Evolutionary conservation across 2,797 vertebrate genomes (phyloP).

Genomic region (Peromyscus aztecus): DNA sequence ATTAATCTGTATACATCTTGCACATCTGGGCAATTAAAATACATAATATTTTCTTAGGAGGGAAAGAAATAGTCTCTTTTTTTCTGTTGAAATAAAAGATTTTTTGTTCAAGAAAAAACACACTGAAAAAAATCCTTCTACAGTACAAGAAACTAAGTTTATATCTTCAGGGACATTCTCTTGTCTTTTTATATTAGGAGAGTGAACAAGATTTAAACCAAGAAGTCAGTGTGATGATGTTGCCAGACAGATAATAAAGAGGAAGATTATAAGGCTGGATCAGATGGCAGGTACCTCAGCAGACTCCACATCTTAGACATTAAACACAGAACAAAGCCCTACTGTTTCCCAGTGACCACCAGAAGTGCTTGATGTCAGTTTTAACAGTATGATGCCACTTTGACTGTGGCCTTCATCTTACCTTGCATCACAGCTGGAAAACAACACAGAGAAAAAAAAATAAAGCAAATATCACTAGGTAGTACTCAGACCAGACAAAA

Average conservation of each 20-base stretch:
- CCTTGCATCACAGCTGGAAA: constrained; percentile 58
- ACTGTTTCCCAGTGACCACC: constrained; percentile 65
- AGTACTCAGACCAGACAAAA: background rate
- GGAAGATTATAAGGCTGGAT: constrained; percentile 46
- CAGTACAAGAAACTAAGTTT: constrained; percentile 67
- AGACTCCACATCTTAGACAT: constrained; percentile 51
- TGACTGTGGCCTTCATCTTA: constrained; percentile 49
- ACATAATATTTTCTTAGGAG: constrained; percentile 77
- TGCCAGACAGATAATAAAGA: constrained; percentile 72
- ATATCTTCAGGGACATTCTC: constrained; percentile 53
- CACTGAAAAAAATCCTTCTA: constrained; percentile 66
- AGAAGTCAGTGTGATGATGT: constrained; percentile 71
- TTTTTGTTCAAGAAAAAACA: constrained; percentile 69
- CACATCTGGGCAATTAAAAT: constrained; percentile 80
- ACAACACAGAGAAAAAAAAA: constrained; percentile 43
- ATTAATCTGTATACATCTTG: constrained; percentile 62
- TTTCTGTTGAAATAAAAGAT: constrained; percentile 69
- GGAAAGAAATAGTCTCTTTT: constrained; percentile 69
- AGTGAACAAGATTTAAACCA: constrained; percentile 74
- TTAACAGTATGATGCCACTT: constrained; percentile 56
- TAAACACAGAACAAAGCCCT: constrained; percentile 71
- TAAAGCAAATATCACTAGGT: constrained; percentile 47
- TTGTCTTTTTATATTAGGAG: constrained; percentile 75
- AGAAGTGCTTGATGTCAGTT: constrained; percentile 65
- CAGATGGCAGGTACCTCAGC: constrained; percentile 64